Conservation (phyloP, 2,888 invertebrate species). For the Lordiphosa andalusiaca region DNA sequence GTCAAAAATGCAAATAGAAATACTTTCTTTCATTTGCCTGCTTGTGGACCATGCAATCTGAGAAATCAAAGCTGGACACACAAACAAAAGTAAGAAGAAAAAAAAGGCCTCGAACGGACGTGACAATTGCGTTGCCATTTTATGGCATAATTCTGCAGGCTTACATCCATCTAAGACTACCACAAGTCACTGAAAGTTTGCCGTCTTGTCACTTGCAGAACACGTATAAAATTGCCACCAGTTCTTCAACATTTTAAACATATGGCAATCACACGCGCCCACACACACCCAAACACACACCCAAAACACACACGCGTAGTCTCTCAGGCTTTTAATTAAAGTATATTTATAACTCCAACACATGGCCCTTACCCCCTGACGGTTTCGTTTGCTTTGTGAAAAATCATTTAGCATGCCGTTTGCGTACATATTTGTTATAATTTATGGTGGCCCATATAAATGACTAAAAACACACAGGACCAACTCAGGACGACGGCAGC, state of each 20-base stretch:
- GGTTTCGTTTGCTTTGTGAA: conserved; percentile 27
- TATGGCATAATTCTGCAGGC: not conserved
- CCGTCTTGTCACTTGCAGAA: conserved; percentile 21
- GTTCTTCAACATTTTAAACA: conserved; percentile 67
- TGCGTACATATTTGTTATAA: conserved; percentile 75
- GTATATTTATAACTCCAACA: conserved; percentile 63
- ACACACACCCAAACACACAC: conserved; percentile 16
- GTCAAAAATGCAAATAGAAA: too few relatives aligned
- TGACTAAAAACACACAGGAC: conserved; percentile 67
- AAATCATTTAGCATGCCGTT: conserved; percentile 72
- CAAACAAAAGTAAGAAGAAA: too few relatives aligned
- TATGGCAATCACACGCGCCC: conserved; percentile 43
- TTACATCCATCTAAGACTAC: conserved; percentile 17
- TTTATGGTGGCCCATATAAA: conserved; percentile 73
- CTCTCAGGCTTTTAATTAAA: conserved; percentile 63
- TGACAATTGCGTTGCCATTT: too few relatives aligned
- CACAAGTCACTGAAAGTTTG: conserved; percentile 30
- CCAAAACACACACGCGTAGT: conserved; percentile 30
- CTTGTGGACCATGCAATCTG: too few relatives aligned
- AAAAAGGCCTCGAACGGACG: too few relatives aligned
- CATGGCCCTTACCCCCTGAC: not conserved
- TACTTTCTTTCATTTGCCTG: too few relatives aligned
- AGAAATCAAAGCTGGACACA: too few relatives aligned
- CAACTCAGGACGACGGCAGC: conserved; percentile 46
- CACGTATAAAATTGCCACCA: conserved; percentile 18